Base-by-base conservation (phyloP, 2,113 vertebrate species). In the Artemisiospiza belli region DNA sequence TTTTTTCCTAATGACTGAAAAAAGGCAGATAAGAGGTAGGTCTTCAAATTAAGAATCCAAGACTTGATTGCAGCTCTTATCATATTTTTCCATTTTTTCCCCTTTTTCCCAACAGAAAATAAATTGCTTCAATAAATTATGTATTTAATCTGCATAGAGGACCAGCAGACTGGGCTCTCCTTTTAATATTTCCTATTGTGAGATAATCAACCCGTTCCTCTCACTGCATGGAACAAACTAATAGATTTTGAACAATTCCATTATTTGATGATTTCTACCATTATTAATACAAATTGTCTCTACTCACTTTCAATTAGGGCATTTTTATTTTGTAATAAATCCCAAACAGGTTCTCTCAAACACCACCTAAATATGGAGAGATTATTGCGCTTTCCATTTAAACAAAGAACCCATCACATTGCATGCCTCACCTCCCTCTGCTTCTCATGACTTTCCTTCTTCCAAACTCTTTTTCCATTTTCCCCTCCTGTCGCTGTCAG, bases 241-340 rank as follows among this genome's bases (percentile, higher is more conserved):
- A 97, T 97, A 97, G 96, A 96, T 97, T 97, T 97, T 96, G 90
- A 95, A 92, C 93, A 91, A 91, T 95, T 93, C 81, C 89, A 63
- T 85, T 47, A 94, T 97, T 96, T 96, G 81, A 92, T 89, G 86
- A 93, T 97, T 96, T 97, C 87, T 96, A 80, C 91, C 43, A 27
- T 96, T 98, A 98, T 98, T 97, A 96, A 97, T 92, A 91, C 92
- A 97, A 98, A 98, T 97, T 96, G 95, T 94, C 39, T 59, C 94
- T 94, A 95, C 87, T 97, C 37, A 0, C 93, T 98, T 97, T 97
- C 97, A 96, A 97, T 97, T 97, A 92, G 83, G 96, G 58, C 75
- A 74, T 95, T 97, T 98, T 96, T 95, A 98, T 98, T 97, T 97
- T 89, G 96, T 80, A 46, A 95, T 96, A 97, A 97, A 97, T 97